phyloP scores from a whole-genome alignment of 2,113 vertebrate genomes.

The Pituophis catenifer region DNA sequence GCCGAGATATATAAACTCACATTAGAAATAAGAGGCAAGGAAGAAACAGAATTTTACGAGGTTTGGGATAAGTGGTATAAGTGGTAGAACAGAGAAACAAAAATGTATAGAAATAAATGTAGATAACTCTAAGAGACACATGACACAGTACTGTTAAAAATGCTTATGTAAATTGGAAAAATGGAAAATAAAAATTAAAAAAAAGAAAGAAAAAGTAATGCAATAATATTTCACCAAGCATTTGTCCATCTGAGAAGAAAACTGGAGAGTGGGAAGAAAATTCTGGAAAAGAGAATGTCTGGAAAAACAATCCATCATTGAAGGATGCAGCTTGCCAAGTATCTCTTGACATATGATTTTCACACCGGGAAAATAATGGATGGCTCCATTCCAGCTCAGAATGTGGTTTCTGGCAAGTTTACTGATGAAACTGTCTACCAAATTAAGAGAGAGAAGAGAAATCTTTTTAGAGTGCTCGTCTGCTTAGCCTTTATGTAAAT shows the following conservation, averaged over 20 bases:
- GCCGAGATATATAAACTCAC: too few relatives aligned
- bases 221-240: neutral
- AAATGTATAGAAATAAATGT: too few relatives aligned
- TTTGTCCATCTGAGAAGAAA: neutral
- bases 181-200: too few relatives aligned
- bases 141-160: too few relatives aligned
- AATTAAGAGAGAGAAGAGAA: neutral
- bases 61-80: too few relatives aligned
- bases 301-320: slow-evolving; percentile 1
- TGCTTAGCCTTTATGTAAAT: slow-evolving; percentile 12
- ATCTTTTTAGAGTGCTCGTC: neutral
- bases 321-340: slow-evolving; percentile 5
- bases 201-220: neutral
- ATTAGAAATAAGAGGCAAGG: too few relatives aligned
- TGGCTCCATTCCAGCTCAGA: neutral
- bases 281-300: neutral
- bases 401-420: slow-evolving; percentile 16
- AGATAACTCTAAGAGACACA: too few relatives aligned
- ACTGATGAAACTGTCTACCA: slow-evolving; percentile 1
- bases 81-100: too few relatives aligned
- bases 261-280: neutral
- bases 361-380: slow-evolving; percentile 7
- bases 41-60: too few relatives aligned
- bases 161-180: too few relatives aligned
- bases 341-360: slow-evolving; percentile 15